These are phyloP conservation scores for Pitta sordida DNA, from an alignment of 2,113 vertebrate genomes.

Conservation along the genomic window DNA sequence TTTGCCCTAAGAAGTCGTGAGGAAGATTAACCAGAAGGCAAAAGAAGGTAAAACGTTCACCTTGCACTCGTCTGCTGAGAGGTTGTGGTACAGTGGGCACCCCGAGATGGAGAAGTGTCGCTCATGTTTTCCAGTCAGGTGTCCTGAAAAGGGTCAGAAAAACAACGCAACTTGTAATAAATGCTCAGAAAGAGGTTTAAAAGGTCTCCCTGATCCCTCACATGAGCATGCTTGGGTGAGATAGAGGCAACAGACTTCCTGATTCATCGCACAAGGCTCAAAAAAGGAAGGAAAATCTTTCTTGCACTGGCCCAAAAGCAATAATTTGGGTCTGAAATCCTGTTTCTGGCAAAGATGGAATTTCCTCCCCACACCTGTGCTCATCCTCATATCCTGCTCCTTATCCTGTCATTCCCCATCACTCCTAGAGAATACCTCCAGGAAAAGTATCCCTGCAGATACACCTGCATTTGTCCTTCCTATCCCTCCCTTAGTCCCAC, in stretches of 20 bases:
- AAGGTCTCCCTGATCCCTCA: not conserved
- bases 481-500: not conserved
- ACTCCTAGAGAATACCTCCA: not conserved
- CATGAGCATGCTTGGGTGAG: not conserved
- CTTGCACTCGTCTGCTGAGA: conserved; percentile 98
- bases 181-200: not conserved
- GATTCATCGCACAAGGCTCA: not conserved
- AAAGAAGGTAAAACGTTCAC: conserved; percentile 39
- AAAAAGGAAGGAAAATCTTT: not conserved
- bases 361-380: not conserved
- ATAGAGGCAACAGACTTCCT: rapidly evolving
- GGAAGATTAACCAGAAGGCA: not conserved
- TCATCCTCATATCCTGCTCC: not conserved
- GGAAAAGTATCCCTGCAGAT: not conserved
- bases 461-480: rapidly evolving
- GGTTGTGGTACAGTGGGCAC: conserved; percentile 95
- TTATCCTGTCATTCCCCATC: not conserved
- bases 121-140: conserved; percentile 96
- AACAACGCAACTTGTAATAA: not conserved
- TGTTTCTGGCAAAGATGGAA: not conserved
- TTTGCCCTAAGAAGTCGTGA: not conserved
- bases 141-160: conserved; percentile 73
- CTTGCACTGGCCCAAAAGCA: not conserved
- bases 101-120: conserved; percentile 97
- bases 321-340: not conserved